Evolutionary conservation across 2,888 invertebrate species (phyloP).

Genomic region (Coelinius sp.): DNA sequence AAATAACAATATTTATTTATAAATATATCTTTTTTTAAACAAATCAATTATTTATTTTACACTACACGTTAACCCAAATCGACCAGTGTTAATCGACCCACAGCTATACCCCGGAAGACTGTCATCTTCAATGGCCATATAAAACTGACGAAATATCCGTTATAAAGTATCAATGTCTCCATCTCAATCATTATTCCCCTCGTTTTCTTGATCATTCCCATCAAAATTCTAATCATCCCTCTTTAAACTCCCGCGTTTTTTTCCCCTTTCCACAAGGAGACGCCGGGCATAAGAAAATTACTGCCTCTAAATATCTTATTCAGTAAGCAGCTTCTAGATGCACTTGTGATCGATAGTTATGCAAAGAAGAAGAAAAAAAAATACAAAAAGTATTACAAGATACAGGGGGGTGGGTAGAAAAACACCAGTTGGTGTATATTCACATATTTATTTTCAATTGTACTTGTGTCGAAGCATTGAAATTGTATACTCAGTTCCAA

Average conservation of each 20-base stretch:
- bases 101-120: not conserved
- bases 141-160: not conserved
- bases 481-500: not conserved
- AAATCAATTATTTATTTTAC: not conserved
- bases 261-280: no score
- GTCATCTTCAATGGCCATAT: not conserved
- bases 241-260: no score
- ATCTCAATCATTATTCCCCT: no score
- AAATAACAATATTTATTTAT: not conserved
- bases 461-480: not conserved
- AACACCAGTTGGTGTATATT: conserved; percentile 6
- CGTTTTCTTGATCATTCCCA: no score
- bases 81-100: conserved; percentile 3
- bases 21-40: not conserved
- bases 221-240: not conserved
- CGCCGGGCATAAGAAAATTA: conserved; percentile 63
- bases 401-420: not conserved
- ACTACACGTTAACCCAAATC: not conserved
- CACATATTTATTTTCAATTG: conserved; percentile 13
- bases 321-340: conserved; percentile 49
- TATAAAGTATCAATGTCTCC: not conserved
- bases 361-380: conserved; percentile 17
- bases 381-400: conserved; percentile 23
- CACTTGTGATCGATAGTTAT: not conserved
- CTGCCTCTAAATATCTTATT: conserved; percentile 61